phyloP scores from a whole-genome alignment of 2,888 invertebrate species.

The Drosophila kanekoi region DNA sequence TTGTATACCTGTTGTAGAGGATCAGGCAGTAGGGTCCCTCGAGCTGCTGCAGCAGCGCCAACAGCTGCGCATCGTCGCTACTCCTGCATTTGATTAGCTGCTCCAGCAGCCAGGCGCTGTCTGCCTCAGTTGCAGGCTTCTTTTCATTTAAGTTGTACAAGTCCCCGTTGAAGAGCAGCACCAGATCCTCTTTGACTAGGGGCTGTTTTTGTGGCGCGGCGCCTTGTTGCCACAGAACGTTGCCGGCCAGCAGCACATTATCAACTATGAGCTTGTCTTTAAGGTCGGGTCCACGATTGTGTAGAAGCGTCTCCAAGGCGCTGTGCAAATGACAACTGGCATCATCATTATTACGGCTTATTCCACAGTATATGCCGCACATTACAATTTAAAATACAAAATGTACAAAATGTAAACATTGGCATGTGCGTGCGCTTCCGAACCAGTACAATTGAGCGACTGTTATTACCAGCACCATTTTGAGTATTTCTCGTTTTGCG shows the following conservation, averaged over 20 bases:
- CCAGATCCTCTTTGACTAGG: conserved; percentile 86
- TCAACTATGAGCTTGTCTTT: conserved; percentile 19
- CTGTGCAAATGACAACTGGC: conserved; percentile 21
- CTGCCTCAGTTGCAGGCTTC: conserved; percentile 78
- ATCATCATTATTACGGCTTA: conserved; percentile 21
- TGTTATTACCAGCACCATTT: conserved; percentile 1
- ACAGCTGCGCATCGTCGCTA: conserved; percentile 65
- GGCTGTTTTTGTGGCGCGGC: conserved; percentile 89
- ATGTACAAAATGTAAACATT: conserved; percentile 21
- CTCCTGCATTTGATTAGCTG: conserved; percentile 69
- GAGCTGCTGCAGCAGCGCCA: conserved; percentile 86
- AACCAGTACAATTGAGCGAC: conserved; percentile 17
- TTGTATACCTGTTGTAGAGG: conserved; percentile 87
- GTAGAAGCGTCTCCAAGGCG: conserved; percentile 29
- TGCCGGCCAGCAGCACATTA: conserved; percentile 83
- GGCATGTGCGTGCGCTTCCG: background rate
- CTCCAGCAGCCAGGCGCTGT: conserved; percentile 56
- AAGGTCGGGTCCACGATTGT: conserved; percentile 63
- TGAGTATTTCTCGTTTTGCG: background rate
- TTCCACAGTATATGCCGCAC: conserved; percentile 66
- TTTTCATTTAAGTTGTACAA: conserved; percentile 87
- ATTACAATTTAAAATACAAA: conserved; percentile 27
- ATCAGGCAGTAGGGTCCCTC: conserved; percentile 95
- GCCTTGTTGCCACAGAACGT: conserved; percentile 95
- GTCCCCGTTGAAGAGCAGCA: conserved; percentile 96